Evolutionary conservation across 2,113 vertebrate species (phyloP).

Genomic region (Rhinolophus sinicus): DNA sequence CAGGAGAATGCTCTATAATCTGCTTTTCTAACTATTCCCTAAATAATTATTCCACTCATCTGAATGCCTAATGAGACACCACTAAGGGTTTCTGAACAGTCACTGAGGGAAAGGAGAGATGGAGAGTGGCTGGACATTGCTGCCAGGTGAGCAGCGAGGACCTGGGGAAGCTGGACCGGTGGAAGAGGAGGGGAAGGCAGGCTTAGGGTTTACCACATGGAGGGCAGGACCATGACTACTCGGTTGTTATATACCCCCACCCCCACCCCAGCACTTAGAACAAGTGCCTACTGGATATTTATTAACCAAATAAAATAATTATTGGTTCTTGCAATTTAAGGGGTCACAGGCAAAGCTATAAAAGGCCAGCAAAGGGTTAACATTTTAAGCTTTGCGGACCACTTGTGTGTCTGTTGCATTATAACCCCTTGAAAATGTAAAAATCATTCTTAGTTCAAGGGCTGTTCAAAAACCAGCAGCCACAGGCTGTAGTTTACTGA

Average conservation of each 20-base stretch:
- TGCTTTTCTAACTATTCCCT: neutral
- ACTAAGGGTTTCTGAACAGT: neutral
- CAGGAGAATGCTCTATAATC: neutral
- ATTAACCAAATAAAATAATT: neutral
- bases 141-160: neutral
- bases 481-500: neutral
- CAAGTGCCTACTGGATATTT: neutral
- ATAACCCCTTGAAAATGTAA: neutral
- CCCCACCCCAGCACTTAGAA: neutral
- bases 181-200: neutral
- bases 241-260: neutral
- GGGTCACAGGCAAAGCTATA: neutral
- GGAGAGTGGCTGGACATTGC: neutral
- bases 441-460: neutral
- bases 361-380: conserved; percentile 15
- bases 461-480: neutral
- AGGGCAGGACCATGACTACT: neutral
- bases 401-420: neutral
- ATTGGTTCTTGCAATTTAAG: conserved; percentile 32
- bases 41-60: neutral
- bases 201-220: neutral
- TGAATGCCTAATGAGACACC: neutral
- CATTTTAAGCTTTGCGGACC: neutral
- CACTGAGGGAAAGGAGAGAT: neutral
- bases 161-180: neutral